Conservation (phyloP, 2,888 invertebrate species). For the Drosophila suboccidentalis region DNA sequence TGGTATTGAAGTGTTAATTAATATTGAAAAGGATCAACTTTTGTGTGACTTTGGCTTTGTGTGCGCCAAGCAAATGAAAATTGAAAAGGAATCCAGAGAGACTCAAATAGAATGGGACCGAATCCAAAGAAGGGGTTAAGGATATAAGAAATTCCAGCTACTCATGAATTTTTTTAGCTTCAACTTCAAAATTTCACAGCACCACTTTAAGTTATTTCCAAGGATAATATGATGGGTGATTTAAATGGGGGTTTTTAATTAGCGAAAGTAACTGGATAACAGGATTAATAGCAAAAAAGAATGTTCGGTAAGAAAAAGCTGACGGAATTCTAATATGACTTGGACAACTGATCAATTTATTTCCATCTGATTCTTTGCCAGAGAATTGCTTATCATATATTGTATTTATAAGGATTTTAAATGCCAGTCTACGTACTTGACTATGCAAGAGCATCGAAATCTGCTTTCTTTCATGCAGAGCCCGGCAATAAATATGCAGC, state of each 20-base stretch:
- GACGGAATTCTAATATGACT: background rate
- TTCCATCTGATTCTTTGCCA: background rate
- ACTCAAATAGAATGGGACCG: constrained; percentile 3
- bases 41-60: constrained; percentile 76
- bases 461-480: constrained; percentile 33
- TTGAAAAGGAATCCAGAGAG: constrained; percentile 67
- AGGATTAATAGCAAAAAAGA: background rate
- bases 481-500: constrained; percentile 66
- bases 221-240: background rate
- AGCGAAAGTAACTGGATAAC: constrained; percentile 1
- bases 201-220: constrained; percentile 26
- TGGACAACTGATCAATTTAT: background rate
- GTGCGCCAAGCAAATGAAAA: constrained; percentile 64
- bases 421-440: background rate
- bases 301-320: background rate
- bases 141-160: constrained; percentile 29
- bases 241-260: constrained; percentile 4
- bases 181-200: constrained; percentile 8
- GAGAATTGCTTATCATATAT: constrained; percentile 1
- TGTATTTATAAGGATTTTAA: background rate
- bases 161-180: constrained; percentile 41
- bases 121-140: constrained; percentile 16
- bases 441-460: constrained; percentile 6
- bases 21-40: constrained; percentile 84
- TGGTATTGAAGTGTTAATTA: constrained; percentile 85